Percentiles rank a stretch among this genome's conserved stretches.
Evolutionary conservation across 2,113 vertebrate genomes (phyloP).

Genomic region (Phrynocephalus versicolor): DNA sequence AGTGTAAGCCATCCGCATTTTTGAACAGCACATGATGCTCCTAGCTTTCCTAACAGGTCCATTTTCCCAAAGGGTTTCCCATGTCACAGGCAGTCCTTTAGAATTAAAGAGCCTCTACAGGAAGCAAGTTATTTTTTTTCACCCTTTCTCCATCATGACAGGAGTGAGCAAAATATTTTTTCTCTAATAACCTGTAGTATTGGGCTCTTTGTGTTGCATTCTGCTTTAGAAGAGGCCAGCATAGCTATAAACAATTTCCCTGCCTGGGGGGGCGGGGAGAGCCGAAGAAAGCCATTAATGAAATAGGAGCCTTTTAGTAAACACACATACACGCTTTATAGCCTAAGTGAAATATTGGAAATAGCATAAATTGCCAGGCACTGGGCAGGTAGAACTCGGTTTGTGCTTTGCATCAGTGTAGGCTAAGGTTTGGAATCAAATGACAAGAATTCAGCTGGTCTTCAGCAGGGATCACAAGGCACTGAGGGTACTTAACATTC

Average conservation of each 20-base stretch:
- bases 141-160: accelerated
- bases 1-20: background rate
- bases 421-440: constrained; percentile 16
- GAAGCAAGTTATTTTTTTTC: background rate
- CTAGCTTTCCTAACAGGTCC: background rate
- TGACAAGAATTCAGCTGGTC: background rate
- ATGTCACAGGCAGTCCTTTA: background rate
- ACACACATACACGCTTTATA: background rate
- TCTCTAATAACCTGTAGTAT: background rate
- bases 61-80: background rate
- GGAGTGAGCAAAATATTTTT: background rate
- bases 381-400: background rate
- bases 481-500: background rate
- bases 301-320: background rate
- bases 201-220: background rate
- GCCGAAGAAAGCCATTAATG: constrained; percentile 7
- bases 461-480: background rate
- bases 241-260: background rate
- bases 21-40: background rate
- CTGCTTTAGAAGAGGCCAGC: background rate
- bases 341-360: constrained; percentile 10
- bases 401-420: background rate
- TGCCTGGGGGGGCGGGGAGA: background rate
- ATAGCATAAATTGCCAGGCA: background rate
- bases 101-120: accelerated